Conservation (phyloP, 2,113 vertebrate genomes). For the Daphoenositta chrysoptera region DNA sequence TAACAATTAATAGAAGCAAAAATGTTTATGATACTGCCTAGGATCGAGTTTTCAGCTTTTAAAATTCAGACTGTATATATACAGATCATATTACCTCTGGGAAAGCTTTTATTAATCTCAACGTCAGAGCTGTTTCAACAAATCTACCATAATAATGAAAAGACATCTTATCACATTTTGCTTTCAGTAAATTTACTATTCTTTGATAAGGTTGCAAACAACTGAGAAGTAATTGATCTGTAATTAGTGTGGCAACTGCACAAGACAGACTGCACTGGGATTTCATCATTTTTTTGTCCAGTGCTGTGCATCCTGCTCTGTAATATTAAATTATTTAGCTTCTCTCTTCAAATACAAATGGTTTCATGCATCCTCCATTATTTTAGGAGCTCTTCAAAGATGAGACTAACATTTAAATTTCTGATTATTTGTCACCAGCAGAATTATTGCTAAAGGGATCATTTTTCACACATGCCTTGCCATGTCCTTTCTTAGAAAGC, state of each 20-base stretch:
- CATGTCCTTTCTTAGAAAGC: slow-evolving; percentile 30
- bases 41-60: slow-evolving; percentile 51
- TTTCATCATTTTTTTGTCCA: slow-evolving; percentile 70
- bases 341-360: slow-evolving; percentile 72
- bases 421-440: slow-evolving; percentile 65
- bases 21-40: slow-evolving; percentile 7
- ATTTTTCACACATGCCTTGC: slow-evolving; percentile 71
- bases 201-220: slow-evolving; percentile 79
- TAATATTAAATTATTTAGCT: slow-evolving; percentile 73
- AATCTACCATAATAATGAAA: slow-evolving; percentile 77
- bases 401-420: slow-evolving; percentile 72
- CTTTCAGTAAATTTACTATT: slow-evolving; percentile 77
- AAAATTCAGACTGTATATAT: slow-evolving; percentile 55
- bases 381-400: slow-evolving; percentile 71
- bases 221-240: slow-evolving; percentile 79
- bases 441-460: slow-evolving; percentile 34
- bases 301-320: slow-evolving; percentile 33
- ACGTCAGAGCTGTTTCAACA: slow-evolving; percentile 73
- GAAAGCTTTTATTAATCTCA: slow-evolving; percentile 72
- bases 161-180: slow-evolving; percentile 73
- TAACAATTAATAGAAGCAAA: slow-evolving; percentile 57
- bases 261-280: slow-evolving; percentile 53
- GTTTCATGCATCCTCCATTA: slow-evolving; percentile 67
- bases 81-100: slow-evolving; percentile 61
- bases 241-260: slow-evolving; percentile 76